phyloP scores from a whole-genome alignment of 2,888 invertebrate species.

The Catocala fraxini region DNA sequence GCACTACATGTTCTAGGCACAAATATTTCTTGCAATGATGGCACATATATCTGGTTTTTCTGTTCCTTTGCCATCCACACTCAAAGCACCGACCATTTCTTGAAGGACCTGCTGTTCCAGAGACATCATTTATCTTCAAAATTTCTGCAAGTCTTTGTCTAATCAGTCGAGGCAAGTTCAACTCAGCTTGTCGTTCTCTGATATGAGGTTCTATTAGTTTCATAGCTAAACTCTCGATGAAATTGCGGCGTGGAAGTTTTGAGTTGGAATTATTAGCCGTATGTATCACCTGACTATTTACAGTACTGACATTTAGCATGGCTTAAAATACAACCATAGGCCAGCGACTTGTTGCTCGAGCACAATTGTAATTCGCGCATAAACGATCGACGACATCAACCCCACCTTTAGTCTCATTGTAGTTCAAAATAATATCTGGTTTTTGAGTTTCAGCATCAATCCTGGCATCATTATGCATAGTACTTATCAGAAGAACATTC shows the following conservation, averaged over 20 bases:
- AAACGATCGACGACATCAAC: conserved; percentile 8
- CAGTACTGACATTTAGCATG: conserved; percentile 12
- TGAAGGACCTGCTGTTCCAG: conserved; percentile 12
- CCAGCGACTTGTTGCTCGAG: conserved; percentile 1
- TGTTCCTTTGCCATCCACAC: too few relatives aligned
- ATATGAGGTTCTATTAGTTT: too few relatives aligned
- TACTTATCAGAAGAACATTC: conserved; percentile 9
- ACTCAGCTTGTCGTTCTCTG: too few relatives aligned
- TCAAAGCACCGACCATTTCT: conserved; percentile 11
- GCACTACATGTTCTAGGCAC: conserved; percentile 10
- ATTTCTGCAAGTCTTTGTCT: conserved; percentile 18
- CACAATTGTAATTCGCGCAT: conserved; percentile 1
- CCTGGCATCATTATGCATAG: conserved; percentile 13
- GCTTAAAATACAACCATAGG: neutral
- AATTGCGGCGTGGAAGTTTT: conserved; percentile 7
- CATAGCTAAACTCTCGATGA: conserved; percentile 12
- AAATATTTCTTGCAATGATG: conserved; percentile 9
- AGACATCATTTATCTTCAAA: conserved; percentile 21
- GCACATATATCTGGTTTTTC: conserved; percentile 6
- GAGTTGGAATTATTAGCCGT: conserved; percentile 3
- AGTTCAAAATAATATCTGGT: conserved; percentile 13
- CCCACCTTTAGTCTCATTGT: conserved; percentile 17
- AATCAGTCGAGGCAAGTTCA: too few relatives aligned
- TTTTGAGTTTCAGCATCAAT: conserved; percentile 12
- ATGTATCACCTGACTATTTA: conserved; percentile 10